These are phyloP conservation scores for Drosophila nigromelanica DNA, from an alignment of 1,140 invertebrate genomes.

Conservation along the genomic window DNA sequence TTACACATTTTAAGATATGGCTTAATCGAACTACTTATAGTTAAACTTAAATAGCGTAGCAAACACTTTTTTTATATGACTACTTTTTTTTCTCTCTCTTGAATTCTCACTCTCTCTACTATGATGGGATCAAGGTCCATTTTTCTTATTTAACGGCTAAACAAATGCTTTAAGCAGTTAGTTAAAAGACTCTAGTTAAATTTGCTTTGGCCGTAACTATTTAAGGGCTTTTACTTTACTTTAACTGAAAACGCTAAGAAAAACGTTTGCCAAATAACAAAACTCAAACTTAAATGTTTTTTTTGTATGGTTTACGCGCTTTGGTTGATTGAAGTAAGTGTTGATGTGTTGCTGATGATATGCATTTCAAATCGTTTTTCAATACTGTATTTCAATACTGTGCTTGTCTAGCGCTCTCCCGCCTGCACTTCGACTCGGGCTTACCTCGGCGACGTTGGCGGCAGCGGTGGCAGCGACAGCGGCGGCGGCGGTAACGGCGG, in stretches of 20 bases:
- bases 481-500: constrained; percentile 75
- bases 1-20: neutral
- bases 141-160: constrained; percentile 10
- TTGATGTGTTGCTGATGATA: constrained; percentile 77
- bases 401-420: constrained; percentile 54
- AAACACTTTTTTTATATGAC: constrained; percentile 72
- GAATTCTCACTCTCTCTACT: constrained; percentile 29
- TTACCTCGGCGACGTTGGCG: constrained; percentile 80
- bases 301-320: constrained; percentile 22
- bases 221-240: constrained; percentile 62
- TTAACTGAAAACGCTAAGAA: constrained; percentile 10
- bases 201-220: constrained; percentile 60
- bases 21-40: constrained; percentile 14
- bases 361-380: constrained; percentile 54
- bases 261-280: constrained; percentile 17
- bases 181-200: constrained; percentile 43
- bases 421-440: constrained; percentile 48
- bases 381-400: constrained; percentile 51
- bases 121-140: constrained; percentile 63
- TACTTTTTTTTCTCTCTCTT: constrained; percentile 13
- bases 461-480: constrained; percentile 54
- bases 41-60: constrained; percentile 53
- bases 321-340: constrained; percentile 71
- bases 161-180: constrained; percentile 20
- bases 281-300: constrained; percentile 32